These are phyloP conservation scores for Hipparchia sbordonii DNA, from an alignment of 2,888 invertebrate genomes.

Conservation along the genomic window DNA sequence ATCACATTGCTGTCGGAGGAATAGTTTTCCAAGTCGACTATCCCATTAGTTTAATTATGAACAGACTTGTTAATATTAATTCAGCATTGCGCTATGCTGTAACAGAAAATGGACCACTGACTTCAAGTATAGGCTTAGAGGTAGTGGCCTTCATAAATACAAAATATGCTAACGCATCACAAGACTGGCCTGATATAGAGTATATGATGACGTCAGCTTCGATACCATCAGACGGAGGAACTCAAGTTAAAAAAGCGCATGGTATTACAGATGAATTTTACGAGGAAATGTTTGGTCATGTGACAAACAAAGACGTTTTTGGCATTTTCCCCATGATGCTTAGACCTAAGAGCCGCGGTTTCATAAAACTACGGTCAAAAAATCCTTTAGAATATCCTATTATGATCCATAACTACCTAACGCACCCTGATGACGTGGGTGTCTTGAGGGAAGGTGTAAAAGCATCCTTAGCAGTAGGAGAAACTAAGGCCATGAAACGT, in stretches of 20 bases:
- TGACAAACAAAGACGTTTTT: conserved; percentile 89
- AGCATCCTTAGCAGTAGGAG: conserved; percentile 90
- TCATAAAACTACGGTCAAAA: conserved; percentile 86
- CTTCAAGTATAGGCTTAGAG: conserved; percentile 93
- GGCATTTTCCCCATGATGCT: conserved; percentile 95
- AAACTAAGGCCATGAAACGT: conserved; percentile 89
- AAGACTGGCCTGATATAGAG: conserved; percentile 96
- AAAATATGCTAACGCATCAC: conserved; percentile 92
- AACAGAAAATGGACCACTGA: conserved; percentile 93
- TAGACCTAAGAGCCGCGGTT: conserved; percentile 93
- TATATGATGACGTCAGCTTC: conserved; percentile 94
- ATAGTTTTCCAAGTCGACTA: conserved; percentile 91
- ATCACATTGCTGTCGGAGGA: conserved; percentile 94
- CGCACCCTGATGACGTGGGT: conserved; percentile 92
- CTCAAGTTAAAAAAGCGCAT: conserved; percentile 90
- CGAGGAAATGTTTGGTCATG: conserved; percentile 87
- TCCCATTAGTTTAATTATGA: conserved; percentile 91
- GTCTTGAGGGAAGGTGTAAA: conserved; percentile 94
- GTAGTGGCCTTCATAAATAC: conserved; percentile 94
- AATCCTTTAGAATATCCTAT: conserved; percentile 92
- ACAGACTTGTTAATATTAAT: conserved; percentile 91
- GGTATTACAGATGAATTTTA: conserved; percentile 92
- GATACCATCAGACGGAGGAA: conserved; percentile 92
- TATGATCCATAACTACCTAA: conserved; percentile 95
- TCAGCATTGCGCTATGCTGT: conserved; percentile 92